Base-by-base conservation (phyloP, 2,797 vertebrate genomes). In the Hemitrygon akajei region DNA sequence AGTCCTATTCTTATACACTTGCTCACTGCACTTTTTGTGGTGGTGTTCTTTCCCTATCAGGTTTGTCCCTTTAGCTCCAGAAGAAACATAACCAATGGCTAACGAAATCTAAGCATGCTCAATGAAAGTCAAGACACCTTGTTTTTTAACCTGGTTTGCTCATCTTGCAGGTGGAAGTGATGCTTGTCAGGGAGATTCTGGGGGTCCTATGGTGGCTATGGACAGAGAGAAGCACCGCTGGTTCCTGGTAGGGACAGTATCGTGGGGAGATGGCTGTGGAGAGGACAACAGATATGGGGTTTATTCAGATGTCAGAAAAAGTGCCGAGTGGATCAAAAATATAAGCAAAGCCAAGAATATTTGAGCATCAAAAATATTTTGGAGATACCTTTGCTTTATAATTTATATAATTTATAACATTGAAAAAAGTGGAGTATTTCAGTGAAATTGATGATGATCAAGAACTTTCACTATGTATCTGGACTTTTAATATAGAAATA, bases 241-340 rank as follows among this genome's bases (percentile, higher is more conserved):
- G 96, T 94, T 96, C 94, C 94, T 96, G 69, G 94, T 95, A 20
- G 96, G 96, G 63, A 94, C 94, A 0, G 96, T 97, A 75, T 97
- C 96, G 86, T 97, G 96, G 96, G 96, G 96, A 0, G 95, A 95
- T 0, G 96, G 95, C 16, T 97, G 96, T 27, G 96, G 96, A 37
- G 94, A 95, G 93, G 95, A 95, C 63, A 94, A 96, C 77, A 95
- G 93, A 73, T 97, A 96, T 0, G 96, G 96, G 30, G 96, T 97
- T 1, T 97, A 97, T 79, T 96, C 96, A 10, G 94, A 95, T 1
- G 92, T 96, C 81, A 94, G 94, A 34, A 91, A 95, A 91, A 95
- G 95, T 84, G 93, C 95, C 47, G 80, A 93, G 14, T 97, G 96
- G 96, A 96, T 97, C 87, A 94, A 95, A 94, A 89, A 47, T 7